Evolutionary conservation across 2,888 invertebrate genomes (phyloP), one percentile per base, ranked within the genome.

Genomic region (Rhaphigaster nebulosa): DNA sequence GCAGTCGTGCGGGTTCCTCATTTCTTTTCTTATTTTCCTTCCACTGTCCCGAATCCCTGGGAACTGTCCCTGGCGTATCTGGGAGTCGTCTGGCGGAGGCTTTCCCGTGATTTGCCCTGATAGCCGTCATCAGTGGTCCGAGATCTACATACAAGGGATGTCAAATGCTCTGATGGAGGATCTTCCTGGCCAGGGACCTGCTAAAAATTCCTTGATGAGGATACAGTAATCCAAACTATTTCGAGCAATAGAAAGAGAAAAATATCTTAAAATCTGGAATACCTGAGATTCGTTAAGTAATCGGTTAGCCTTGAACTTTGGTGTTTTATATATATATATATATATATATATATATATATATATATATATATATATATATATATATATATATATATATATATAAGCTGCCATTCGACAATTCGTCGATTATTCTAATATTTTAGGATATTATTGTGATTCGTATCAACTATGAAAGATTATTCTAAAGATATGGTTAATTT

Each of bases 81-180:
- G 89, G 89, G 89, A 89, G 89, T 50, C 38, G 23, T 4, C 89
- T 45, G 10, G 18, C 34, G 20, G 50, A 70, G 26, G 70, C 50
- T 41, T 89, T 89, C 84, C 84, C 84, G 84, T 84, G 84, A 84
- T 84, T 84, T 84, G 84, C 45, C 45, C 45, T 84, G 84, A 84
- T 84, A 45, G 84, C 84, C 84, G 84, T 84, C 84, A 84, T 84
- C 84, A 84, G 84, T 13, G n/a, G n/a, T 84, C 84, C 84, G 26
- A 45, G 84, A 84, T 84, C 84, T 84, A 84, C 84, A 84, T 84
- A 84, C 84, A 45, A 12, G 12, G 45, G 45, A 23, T 84, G 45
- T 84, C 84, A 45, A n/a, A 26, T 45, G 23, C 45, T 12, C 45
- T n/a, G 45, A n/a, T 26, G n/a, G 23, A 84, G 45, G 4, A 26